Evolutionary conservation across 1,140 invertebrate species (phyloP).

Genomic region (Coptotermes formosanus): DNA sequence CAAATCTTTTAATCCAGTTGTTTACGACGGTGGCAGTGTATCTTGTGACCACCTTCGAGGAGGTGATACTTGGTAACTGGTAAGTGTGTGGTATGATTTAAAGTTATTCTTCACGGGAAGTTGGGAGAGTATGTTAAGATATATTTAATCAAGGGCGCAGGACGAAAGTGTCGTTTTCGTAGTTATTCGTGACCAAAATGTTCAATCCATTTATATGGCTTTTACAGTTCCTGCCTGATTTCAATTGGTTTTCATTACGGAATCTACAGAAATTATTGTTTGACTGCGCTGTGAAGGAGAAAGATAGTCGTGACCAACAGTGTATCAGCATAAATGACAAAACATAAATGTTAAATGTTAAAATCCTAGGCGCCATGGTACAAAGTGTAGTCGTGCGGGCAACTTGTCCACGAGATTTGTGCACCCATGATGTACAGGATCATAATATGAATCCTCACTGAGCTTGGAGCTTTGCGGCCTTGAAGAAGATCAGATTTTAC

Average conservation of each 20-base stretch:
- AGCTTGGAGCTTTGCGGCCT: no score
- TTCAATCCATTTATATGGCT: no score
- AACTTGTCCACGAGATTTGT: no score
- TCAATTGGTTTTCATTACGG: neutral
- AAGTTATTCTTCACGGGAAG: neutral
- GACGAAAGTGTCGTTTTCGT: no score
- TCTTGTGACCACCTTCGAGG: neutral
- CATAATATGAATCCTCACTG: no score
- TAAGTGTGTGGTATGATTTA: neutral
- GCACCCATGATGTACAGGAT: no score
- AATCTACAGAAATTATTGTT: neutral
- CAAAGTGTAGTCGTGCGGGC: no score
- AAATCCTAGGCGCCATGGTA: no score
- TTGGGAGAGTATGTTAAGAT: neutral
- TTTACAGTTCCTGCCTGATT: neutral
- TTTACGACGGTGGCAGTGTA: neutral
- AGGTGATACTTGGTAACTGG: neutral
- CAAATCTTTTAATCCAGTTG: neutral
- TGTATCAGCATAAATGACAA: neutral
- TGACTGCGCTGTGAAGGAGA: neutral
- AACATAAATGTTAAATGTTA: neutral
- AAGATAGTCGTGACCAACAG: neutral
- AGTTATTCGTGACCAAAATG: no score
- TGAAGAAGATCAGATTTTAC: no score
- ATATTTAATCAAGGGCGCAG: neutral